These are phyloP conservation scores for Pelecanoides urinatrix DNA, from an alignment of 2,113 vertebrate species.

Conservation along the genomic window DNA sequence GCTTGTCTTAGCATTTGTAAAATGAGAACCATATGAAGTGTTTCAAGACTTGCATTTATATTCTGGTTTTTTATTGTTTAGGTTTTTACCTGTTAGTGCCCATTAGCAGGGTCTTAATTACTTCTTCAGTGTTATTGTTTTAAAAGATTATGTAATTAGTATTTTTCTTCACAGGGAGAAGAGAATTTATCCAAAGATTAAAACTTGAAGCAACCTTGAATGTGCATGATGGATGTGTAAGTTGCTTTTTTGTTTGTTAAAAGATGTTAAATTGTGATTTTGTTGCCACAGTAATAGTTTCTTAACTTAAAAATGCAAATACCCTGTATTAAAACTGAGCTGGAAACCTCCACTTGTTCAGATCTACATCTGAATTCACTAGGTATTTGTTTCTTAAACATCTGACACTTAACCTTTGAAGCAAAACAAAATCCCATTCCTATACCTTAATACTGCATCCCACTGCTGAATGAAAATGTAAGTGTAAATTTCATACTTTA, in stretches of 20 bases:
- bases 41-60: background rate
- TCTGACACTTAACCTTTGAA: background rate
- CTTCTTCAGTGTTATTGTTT: background rate
- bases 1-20: background rate
- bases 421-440: background rate
- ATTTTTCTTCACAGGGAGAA: conserved; percentile 85
- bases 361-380: background rate
- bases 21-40: background rate
- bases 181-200: conserved; percentile 97
- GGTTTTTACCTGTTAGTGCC: background rate
- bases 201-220: conserved; percentile 96
- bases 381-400: background rate
- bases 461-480: background rate
- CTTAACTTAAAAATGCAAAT: background rate
- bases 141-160: background rate
- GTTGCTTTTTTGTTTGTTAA: background rate
- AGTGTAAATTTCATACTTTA: background rate
- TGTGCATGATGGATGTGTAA: conserved; percentile 98
- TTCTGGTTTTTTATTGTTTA: background rate
- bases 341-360: background rate
- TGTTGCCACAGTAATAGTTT: background rate
- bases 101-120: background rate
- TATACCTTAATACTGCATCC: background rate
- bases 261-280: background rate
- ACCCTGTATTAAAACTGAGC: background rate